Evolutionary conservation across 2,797 vertebrate genomes (phyloP).

Genomic region (Epinephelus coioides): DNA sequence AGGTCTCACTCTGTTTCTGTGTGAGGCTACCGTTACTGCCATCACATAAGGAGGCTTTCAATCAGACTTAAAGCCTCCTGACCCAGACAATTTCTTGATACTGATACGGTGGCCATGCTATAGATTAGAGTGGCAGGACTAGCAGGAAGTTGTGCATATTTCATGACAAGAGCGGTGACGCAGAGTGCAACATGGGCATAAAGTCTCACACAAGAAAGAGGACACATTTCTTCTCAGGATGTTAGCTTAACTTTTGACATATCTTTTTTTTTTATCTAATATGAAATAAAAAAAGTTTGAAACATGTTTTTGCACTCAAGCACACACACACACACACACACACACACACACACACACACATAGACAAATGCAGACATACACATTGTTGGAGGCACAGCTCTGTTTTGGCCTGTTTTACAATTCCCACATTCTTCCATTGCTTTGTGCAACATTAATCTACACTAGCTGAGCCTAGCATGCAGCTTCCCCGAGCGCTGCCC

Average conservation of each 20-base stretch:
- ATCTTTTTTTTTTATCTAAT: no score
- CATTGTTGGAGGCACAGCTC: background rate
- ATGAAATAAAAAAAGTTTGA: no score
- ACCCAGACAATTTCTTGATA: conserved; percentile 65
- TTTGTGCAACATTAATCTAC: background rate
- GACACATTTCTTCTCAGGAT: background rate
- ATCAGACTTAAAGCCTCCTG: conserved; percentile 59
- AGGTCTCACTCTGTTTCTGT: conserved; percentile 35
- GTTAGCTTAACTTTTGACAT: no score
- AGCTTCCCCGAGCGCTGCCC: conserved; percentile 40
- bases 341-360: background rate
- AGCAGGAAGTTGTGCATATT: conserved; percentile 70
- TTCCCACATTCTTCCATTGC: background rate
- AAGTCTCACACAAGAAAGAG: conserved; percentile 24
- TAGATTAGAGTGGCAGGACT: conserved; percentile 59
- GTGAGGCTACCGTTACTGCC: conserved; percentile 21
- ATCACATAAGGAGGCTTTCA: conserved; percentile 42
- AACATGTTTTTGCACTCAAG: no score
- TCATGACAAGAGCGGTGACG: conserved; percentile 63
- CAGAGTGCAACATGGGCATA: conserved; percentile 7
- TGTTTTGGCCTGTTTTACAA: conserved; percentile 8
- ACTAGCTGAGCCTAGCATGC: conserved; percentile 9
- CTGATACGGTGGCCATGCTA: conserved; percentile 56
- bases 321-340: background rate
- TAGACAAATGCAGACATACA: background rate